Percentiles rank a stretch among this genome's conserved stretches.
phyloP scores from a whole-genome alignment of 2,797 vertebrate genomes.

The Parauchenoglanis punctatus region DNA sequence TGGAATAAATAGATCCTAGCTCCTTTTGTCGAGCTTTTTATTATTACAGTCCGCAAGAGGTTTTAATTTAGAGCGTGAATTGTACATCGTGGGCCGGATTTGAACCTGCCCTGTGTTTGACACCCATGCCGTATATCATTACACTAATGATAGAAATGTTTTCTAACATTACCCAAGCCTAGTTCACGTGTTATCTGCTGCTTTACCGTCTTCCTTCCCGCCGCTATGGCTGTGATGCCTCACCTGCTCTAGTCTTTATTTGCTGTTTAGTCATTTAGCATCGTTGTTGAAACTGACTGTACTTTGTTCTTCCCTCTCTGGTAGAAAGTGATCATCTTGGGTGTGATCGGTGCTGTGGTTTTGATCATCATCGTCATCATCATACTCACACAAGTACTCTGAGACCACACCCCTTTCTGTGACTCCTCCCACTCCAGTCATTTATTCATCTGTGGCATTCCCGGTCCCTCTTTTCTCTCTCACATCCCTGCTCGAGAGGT shows the following conservation, averaged over 20 bases:
- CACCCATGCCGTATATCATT: background rate
- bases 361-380: conserved; percentile 67
- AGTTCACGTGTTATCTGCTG: background rate
- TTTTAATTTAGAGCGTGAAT: background rate
- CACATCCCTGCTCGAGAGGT: background rate
- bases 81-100: background rate
- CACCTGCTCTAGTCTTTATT: background rate
- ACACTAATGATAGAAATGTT: background rate
- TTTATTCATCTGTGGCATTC: conserved; percentile 18
- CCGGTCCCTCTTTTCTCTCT: background rate
- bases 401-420: conserved; percentile 49
- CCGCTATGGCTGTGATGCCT: background rate
- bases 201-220: background rate
- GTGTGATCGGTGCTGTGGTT: conserved; percentile 65
- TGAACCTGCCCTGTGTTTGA: background rate
- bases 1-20: background rate
- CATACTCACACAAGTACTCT: conserved; percentile 69
- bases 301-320: conserved; percentile 38
- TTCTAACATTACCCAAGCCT: background rate
- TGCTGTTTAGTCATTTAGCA: background rate
- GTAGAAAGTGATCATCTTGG: conserved; percentile 73
- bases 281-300: conserved; percentile 9
- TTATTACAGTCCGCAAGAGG: background rate
- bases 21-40: background rate
- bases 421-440: conserved; percentile 45